A percentile compares a stretch with the other conserved stretches of the same genome.
Evolutionary conservation across 2,797 vertebrate genomes (phyloP).

Genomic region (Bufotes viridis): DNA sequence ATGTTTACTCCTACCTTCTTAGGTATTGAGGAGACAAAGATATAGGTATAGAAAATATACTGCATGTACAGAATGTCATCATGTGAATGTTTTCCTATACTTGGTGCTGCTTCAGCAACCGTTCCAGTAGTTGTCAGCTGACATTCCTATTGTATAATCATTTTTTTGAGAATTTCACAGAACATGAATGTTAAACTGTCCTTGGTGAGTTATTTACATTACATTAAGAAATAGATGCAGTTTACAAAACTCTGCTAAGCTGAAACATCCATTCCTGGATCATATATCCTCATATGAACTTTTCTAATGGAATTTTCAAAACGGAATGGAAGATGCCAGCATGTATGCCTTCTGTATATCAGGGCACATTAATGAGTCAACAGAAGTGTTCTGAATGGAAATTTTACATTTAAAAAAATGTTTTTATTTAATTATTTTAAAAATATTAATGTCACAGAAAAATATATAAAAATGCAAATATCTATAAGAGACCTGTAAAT

Average conservation of each 20-base stretch:
- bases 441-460: background rate
- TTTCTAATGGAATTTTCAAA: background rate
- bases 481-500: background rate
- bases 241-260: background rate
- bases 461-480: background rate
- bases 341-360: background rate
- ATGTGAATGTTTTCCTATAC: background rate
- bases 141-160: background rate
- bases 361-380: background rate
- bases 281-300: background rate
- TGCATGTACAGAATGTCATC: background rate
- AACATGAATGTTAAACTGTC: background rate
- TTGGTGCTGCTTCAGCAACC: too few relatives aligned
- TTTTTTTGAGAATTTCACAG: background rate
- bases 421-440: background rate
- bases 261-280: background rate
- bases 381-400: background rate
- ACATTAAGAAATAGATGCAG: background rate
- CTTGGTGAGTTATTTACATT: background rate
- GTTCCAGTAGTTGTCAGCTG: background rate
- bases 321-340: background rate
- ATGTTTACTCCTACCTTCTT: background rate
- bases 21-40: background rate
- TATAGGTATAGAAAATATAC: background rate
- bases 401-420: background rate